phyloP scores from a whole-genome alignment of 2,113 vertebrate species.

The Phyllopteryx taeniolatus region DNA sequence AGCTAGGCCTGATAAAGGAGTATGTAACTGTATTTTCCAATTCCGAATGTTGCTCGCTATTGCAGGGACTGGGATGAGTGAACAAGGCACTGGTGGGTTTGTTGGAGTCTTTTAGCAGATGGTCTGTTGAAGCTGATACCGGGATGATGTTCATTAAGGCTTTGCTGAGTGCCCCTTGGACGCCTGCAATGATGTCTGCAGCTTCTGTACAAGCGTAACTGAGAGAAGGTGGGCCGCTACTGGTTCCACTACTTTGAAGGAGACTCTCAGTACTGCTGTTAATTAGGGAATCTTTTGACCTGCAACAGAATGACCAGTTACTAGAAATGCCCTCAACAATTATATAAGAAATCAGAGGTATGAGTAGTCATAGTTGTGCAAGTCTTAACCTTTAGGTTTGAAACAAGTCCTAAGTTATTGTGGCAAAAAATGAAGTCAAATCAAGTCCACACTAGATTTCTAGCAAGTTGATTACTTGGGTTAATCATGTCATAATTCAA shows the following conservation, averaged over 20 bases:
- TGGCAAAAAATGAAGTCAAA: not conserved
- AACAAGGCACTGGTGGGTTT: slow-evolving; percentile 6
- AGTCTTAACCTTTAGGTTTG: not conserved
- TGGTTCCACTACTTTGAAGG: slow-evolving; percentile 35
- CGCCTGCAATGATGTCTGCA: not conserved
- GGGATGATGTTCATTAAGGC: slow-evolving; percentile 14
- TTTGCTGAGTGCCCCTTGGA: slow-evolving; percentile 23
- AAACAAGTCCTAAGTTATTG: not conserved
- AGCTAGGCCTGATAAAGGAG: slow-evolving; percentile 11
- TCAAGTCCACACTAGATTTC: not conserved
- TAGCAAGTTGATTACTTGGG: not conserved
- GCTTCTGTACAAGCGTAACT: slow-evolving; percentile 44
- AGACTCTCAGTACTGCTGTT: slow-evolving; percentile 26
- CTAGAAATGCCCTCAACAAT: not conserved
- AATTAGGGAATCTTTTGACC: slow-evolving; percentile 16
- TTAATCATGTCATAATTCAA: not conserved
- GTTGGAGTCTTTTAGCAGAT: not conserved
- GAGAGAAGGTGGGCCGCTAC: slow-evolving; percentile 25
- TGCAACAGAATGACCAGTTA: slow-evolving; percentile 28
- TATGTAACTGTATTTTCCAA: slow-evolving; percentile 54
- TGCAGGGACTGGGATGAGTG: not conserved
- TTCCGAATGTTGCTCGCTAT: slow-evolving; percentile 9
- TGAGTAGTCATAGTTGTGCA: not conserved
- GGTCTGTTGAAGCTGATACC: not conserved
- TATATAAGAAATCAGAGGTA: not conserved